Percentiles rank a stretch among this genome's conserved stretches.
Conservation (phyloP, 1,140 invertebrate genomes). For the Penaeus chinensis region DNA sequence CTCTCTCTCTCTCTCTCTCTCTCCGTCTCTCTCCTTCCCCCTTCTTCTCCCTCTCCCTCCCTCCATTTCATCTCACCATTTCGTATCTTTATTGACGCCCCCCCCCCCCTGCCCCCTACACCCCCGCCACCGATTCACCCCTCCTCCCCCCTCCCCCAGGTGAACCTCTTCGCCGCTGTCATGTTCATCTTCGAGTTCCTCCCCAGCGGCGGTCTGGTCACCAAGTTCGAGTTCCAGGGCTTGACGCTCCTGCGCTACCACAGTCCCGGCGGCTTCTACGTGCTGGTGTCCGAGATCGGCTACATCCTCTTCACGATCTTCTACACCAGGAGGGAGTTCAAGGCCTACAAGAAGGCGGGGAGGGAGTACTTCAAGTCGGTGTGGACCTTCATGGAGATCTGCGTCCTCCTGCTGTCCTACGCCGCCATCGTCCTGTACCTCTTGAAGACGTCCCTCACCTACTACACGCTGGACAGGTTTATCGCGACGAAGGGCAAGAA, state of each 20-base stretch:
- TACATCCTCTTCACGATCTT: conserved; percentile 63
- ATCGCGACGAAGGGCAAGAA: conserved; percentile 53
- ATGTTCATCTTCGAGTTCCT: conserved; percentile 72
- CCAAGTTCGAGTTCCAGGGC: conserved; percentile 71
- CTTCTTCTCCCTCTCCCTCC: too few species aligned
- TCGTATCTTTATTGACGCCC: too few species aligned
- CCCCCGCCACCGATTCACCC: neutral
- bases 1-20: too few species aligned
- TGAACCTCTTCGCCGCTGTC: conserved; percentile 71
- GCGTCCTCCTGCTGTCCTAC: conserved; percentile 56
- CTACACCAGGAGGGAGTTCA: conserved; percentile 57
- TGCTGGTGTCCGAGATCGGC: conserved; percentile 56
- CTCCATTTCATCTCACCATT: too few species aligned
- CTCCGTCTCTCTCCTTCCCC: too few species aligned
- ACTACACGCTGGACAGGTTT: conserved; percentile 56
- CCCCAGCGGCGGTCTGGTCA: conserved; percentile 70
- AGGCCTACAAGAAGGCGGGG: conserved; percentile 50
- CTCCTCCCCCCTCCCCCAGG: conserved; percentile 56
- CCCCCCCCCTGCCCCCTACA: too few species aligned
- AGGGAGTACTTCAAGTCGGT: conserved; percentile 59
- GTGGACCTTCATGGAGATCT: conserved; percentile 63
- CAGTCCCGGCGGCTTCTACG: conserved; percentile 33
- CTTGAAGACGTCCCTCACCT: conserved; percentile 55
- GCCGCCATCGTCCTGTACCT: conserved; percentile 63
- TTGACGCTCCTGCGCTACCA: conserved; percentile 64